These are phyloP conservation scores for Lontra canadensis DNA, from an alignment of 2,113 vertebrate species.

Conservation along the genomic window DNA sequence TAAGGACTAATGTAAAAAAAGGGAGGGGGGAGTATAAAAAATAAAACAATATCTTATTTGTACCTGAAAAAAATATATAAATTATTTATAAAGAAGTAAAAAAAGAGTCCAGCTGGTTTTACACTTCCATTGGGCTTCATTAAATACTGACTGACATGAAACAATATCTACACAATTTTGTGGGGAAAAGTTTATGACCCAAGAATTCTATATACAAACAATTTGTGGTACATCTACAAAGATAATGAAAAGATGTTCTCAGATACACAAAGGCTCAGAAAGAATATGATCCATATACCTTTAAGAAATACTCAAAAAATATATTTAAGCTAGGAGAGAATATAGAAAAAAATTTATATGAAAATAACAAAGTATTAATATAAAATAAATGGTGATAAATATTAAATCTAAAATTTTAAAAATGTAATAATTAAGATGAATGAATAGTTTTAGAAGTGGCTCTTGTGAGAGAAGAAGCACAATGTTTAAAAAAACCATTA, in stretches of 20 bases:
- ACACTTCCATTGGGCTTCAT: background rate
- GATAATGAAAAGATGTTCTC: background rate
- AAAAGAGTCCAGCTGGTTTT: background rate
- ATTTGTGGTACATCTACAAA: background rate
- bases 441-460: background rate
- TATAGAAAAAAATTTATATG: background rate
- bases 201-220: background rate
- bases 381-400: constrained; percentile 18
- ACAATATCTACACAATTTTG: background rate
- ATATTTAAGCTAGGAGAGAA: background rate
- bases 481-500: background rate
- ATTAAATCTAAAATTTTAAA: background rate
- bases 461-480: background rate
- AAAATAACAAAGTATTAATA: background rate
- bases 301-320: background rate
- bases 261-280: background rate
- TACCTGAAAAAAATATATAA: background rate
- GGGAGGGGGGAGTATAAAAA: background rate
- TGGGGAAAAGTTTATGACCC: background rate
- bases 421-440: background rate
- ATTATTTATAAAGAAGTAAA: background rate
- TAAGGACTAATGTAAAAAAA: background rate
- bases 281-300: background rate
- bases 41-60: background rate
- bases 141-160: background rate